A percentile compares a stretch with the other conserved stretches of the same genome.
Conservation (phyloP, 1,140 invertebrate genomes). For the Brachystomella parvula region DNA sequence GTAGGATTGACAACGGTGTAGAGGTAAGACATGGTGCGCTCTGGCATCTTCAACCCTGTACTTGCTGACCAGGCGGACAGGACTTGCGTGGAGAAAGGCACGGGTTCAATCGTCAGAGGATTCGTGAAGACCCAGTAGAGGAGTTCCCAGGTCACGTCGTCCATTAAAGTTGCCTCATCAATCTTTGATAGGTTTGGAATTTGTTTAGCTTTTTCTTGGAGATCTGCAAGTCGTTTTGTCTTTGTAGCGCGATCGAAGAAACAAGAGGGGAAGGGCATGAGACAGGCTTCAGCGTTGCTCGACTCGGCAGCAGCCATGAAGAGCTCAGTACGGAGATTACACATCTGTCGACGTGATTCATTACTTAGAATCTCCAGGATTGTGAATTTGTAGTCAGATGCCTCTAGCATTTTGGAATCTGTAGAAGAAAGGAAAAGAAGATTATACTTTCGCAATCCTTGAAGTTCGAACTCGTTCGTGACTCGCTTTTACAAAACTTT, state of each 20-base stretch:
- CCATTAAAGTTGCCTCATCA: background rate
- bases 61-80: background rate
- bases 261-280: conserved; percentile 5
- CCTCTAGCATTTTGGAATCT: background rate
- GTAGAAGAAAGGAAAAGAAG: no score
- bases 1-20: conserved; percentile 5
- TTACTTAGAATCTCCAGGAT: conserved; percentile 38
- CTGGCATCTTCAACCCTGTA: background rate
- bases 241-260: conserved; percentile 7
- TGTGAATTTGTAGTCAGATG: background rate
- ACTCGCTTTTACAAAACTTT: no score
- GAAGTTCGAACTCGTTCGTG: no score
- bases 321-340: background rate
- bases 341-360: background rate
- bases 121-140: conserved; percentile 11
- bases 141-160: background rate
- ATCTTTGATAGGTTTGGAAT: background rate
- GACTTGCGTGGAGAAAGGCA: background rate
- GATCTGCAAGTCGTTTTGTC: background rate
- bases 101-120: conserved; percentile 1
- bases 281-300: background rate
- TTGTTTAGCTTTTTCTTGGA: background rate
- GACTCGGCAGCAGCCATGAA: background rate
- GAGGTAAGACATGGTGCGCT: background rate
- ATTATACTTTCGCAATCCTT: no score